A percentile compares a stretch with the other conserved stretches of the same genome.
Conservation (phyloP, 2,113 vertebrate genomes). For the Thryonomys swinderianus region DNA sequence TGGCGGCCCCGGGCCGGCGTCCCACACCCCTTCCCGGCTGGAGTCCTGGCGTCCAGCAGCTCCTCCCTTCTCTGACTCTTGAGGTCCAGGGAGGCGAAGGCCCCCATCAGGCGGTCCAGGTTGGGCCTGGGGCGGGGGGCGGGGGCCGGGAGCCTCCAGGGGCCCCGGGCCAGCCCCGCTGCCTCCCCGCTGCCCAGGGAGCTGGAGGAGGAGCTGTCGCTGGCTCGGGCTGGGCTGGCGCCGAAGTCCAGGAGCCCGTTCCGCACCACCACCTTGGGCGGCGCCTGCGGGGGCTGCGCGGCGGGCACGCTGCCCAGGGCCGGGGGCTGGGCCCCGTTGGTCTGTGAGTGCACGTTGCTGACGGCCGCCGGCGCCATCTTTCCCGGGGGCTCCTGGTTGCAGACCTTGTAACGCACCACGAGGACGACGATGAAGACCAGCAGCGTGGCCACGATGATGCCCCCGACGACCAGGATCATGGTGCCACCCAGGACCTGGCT, state of each 20-base stretch:
- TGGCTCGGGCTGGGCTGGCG: slow-evolving; percentile 90
- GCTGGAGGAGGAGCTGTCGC: slow-evolving; percentile 94
- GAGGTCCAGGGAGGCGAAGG: slow-evolving; percentile 96
- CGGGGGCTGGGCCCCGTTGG: slow-evolving; percentile 88
- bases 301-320: slow-evolving; percentile 78
- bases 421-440: slow-evolving; percentile 97
- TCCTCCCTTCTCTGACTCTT: slow-evolving; percentile 91
- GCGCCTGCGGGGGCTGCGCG: slow-evolving; percentile 86
- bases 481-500: slow-evolving; percentile 97
- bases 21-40: slow-evolving; percentile 83
- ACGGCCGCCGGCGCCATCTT: slow-evolving; percentile 90
- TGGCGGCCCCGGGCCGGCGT: slow-evolving; percentile 78
- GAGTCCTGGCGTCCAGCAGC: slow-evolving; percentile 88
- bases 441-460: slow-evolving; percentile 96
- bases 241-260: slow-evolving; percentile 95
- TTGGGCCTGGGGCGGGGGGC: slow-evolving; percentile 91
- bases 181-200: slow-evolving; percentile 90
- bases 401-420: slow-evolving; percentile 97
- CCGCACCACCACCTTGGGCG: slow-evolving; percentile 92
- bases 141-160: slow-evolving; percentile 88
- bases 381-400: slow-evolving; percentile 87
- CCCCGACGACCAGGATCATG: slow-evolving; percentile 98
- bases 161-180: slow-evolving; percentile 89
- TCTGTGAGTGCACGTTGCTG: slow-evolving; percentile 95
- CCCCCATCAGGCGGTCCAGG: slow-evolving; percentile 96